Percentiles rank a stretch among this genome's conserved stretches.
phyloP scores from a whole-genome alignment of 2,113 vertebrate genomes.

The Ailuropoda melanoleuca region DNA sequence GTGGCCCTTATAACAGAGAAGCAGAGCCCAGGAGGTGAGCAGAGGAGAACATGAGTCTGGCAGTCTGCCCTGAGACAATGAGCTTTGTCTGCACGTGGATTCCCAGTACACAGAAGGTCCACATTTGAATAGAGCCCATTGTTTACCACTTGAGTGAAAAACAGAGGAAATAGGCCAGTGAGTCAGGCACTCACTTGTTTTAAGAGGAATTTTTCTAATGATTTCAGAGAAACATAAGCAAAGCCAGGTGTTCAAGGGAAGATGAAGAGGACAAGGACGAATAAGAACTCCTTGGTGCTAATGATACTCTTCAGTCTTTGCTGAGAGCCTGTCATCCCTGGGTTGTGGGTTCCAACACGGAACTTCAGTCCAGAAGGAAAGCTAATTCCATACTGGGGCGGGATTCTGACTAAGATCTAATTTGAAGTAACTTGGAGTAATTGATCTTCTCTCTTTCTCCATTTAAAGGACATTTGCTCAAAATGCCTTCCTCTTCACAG shows the following conservation, averaged over 20 bases:
- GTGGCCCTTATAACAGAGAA: neutral
- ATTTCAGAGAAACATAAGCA: slow-evolving; percentile 44
- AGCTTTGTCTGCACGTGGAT: slow-evolving; percentile 24
- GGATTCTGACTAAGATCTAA: neutral
- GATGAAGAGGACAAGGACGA: neutral
- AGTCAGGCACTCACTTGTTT: slow-evolving; percentile 47
- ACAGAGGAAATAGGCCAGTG: slow-evolving; percentile 48
- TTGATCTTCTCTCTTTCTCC: neutral
- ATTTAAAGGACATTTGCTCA: neutral
- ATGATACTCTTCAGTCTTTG: neutral
- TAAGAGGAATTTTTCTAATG: slow-evolving; percentile 41
- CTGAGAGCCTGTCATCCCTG: neutral
- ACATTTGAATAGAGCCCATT: slow-evolving; percentile 31
- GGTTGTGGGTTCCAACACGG: neutral
- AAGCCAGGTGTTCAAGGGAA: neutral
- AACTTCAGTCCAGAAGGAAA: neutral
- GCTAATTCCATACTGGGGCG: neutral
- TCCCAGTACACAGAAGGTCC: neutral
- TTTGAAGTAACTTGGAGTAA: neutral
- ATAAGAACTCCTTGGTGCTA: neutral
- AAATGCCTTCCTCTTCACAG: neutral
- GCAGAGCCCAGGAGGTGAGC: neutral
- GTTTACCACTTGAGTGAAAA: slow-evolving; percentile 53
- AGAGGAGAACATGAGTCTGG: neutral
- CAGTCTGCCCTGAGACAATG: neutral